A percentile compares a stretch with the other conserved stretches of the same genome.
These are phyloP conservation scores for Oriolus oriolus DNA, from an alignment of 2,113 vertebrate species.

Conservation along the genomic window DNA sequence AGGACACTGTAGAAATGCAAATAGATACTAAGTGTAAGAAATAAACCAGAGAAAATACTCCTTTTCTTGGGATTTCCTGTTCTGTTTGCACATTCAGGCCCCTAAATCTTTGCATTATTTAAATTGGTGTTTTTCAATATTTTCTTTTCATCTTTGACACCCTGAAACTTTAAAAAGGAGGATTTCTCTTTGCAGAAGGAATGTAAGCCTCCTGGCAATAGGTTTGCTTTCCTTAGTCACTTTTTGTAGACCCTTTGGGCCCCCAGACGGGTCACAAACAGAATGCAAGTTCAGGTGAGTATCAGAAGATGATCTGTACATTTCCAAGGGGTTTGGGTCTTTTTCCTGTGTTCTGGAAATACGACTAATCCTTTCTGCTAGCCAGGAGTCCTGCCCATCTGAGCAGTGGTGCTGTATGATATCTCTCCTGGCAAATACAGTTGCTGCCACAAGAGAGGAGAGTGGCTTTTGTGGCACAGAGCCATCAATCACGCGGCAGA, in stretches of 20 bases:
- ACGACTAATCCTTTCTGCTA: neutral
- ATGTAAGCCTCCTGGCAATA: neutral
- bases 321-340: neutral
- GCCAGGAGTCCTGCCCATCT: neutral
- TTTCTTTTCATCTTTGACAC: neutral
- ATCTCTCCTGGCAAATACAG: neutral
- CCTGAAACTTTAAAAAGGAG: neutral
- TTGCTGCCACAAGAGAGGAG: neutral
- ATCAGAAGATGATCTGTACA: neutral
- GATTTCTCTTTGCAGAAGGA: neutral
- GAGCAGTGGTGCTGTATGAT: neutral
- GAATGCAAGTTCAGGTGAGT: neutral
- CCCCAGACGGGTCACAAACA: neutral
- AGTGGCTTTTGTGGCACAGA: neutral
- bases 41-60: neutral
- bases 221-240: neutral
- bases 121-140: constrained; percentile 4
- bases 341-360: neutral
- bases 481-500: neutral
- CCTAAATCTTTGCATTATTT: neutral
- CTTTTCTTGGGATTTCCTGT: constrained; percentile 7
- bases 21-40: neutral
- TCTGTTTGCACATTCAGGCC: neutral
- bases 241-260: neutral
- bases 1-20: neutral